Percentiles rank a stretch among this genome's conserved stretches.
Evolutionary conservation across 2,888 invertebrate species (phyloP).

Genomic region (Dromius quadrimaculatus): DNA sequence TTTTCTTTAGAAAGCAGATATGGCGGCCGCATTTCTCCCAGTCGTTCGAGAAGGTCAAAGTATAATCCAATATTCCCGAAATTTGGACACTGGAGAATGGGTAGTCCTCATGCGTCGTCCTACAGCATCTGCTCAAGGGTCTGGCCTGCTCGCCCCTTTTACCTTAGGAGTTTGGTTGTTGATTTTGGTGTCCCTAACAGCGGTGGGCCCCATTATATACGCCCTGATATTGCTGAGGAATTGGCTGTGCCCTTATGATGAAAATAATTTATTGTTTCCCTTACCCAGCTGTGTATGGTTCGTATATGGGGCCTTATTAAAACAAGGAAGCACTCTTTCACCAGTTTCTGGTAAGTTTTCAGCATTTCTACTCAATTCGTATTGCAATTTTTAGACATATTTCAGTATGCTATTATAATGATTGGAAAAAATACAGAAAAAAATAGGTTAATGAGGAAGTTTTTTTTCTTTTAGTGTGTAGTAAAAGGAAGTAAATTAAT

Average conservation of each 20-base stretch:
- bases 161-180: constrained; percentile 73
- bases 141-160: constrained; percentile 86
- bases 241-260: constrained; percentile 72
- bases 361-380: background rate
- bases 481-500: constrained; percentile 12
- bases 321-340: constrained; percentile 86
- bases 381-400: too few species aligned
- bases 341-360: constrained; percentile 82
- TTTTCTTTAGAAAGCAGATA: constrained; percentile 75
- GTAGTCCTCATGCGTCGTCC: constrained; percentile 86
- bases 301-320: constrained; percentile 87
- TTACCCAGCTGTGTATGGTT: constrained; percentile 84
- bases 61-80: constrained; percentile 72
- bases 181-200: constrained; percentile 77
- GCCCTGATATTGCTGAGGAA: constrained; percentile 75
- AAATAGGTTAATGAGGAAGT: too few species aligned
- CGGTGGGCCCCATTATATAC: constrained; percentile 85
- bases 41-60: constrained; percentile 71
- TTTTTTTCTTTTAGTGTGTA: background rate
- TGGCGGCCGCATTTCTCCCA: constrained; percentile 84
- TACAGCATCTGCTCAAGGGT: constrained; percentile 83
- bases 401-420: too few species aligned
- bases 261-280: constrained; percentile 71
- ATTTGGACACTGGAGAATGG: constrained; percentile 82
- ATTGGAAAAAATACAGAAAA: too few species aligned